Conservation (phyloP, 2,888 invertebrate species). For the Melanotus villosus region DNA sequence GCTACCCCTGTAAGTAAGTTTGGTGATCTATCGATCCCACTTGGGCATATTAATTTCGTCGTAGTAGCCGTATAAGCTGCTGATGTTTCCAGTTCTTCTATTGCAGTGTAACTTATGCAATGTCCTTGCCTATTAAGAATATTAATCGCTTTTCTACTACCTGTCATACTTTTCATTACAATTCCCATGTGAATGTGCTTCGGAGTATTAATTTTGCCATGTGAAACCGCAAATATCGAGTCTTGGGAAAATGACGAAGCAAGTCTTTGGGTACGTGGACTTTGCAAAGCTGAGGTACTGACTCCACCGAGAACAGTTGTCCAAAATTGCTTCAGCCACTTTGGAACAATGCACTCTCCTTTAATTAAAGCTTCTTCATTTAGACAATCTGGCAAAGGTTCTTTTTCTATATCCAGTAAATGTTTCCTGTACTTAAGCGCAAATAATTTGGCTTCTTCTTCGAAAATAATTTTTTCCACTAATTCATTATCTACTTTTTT, state of each 20-base stretch:
- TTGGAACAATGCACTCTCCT: constrained; percentile 53
- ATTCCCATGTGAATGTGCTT: no score
- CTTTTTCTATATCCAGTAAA: constrained; percentile 46
- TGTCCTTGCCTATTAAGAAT: no score
- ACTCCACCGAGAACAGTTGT: neutral
- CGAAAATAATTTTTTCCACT: constrained; percentile 30
- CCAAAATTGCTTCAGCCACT: constrained; percentile 50
- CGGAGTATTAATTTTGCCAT: no score
- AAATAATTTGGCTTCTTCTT: constrained; percentile 45
- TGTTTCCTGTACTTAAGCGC: constrained; percentile 48
- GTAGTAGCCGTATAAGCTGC: constrained; percentile 48
- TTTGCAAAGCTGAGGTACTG: neutral
- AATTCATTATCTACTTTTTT: constrained; percentile 40
- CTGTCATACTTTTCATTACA: no score
- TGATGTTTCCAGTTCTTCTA: constrained; percentile 52
- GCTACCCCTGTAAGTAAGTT: constrained; percentile 52
- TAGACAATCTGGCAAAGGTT: constrained; percentile 47
- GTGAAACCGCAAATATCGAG: constrained; percentile 49
- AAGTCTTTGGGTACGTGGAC: constrained; percentile 30
- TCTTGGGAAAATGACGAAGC: constrained; percentile 48
- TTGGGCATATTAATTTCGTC: constrained; percentile 47
- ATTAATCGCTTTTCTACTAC: no score
- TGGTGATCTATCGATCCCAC: constrained; percentile 49
- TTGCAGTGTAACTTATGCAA: no score
- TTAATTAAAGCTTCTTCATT: constrained; percentile 47